Conservation (phyloP, 2,888 invertebrate species). For the Lasioglossum malachurum region DNA sequence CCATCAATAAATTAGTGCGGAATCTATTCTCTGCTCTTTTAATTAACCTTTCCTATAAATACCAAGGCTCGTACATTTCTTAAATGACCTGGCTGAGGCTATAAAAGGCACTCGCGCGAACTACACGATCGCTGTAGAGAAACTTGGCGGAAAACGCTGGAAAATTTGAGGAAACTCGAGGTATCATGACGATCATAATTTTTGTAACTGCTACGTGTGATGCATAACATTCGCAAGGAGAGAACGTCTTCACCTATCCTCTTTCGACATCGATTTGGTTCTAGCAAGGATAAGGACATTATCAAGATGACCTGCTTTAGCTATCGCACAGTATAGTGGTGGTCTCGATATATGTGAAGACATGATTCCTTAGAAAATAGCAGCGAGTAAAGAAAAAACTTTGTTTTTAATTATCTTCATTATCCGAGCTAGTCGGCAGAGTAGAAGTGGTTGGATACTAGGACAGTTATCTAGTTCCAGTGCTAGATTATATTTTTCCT, state of each 20-base stretch:
- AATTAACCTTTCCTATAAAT: conserved; percentile 37
- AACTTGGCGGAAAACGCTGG: conserved; percentile 8
- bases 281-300: not conserved
- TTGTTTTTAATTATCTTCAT: not conserved
- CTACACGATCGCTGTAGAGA: not conserved
- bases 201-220: not conserved
- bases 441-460: not conserved
- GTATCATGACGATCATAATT: not conserved
- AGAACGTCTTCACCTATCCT: not conserved
- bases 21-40: conserved; percentile 5
- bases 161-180: not conserved
- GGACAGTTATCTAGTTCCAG: not conserved
- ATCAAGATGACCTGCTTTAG: not conserved
- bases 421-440: too few relatives aligned
- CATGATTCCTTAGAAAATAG: too few relatives aligned
- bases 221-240: not conserved
- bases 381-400: not conserved
- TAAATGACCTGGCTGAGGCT: conserved; percentile 16
- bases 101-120: conserved; percentile 12
- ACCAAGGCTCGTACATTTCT: conserved; percentile 1
- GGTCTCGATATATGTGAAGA: not conserved
- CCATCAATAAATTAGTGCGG: conserved; percentile 24
- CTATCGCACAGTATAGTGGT: not conserved
- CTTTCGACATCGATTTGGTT: not conserved
- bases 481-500: too few relatives aligned